These are phyloP conservation scores for Agrochola lychnidis DNA, from an alignment of 2,888 invertebrate genomes.

Conservation along the genomic window DNA sequence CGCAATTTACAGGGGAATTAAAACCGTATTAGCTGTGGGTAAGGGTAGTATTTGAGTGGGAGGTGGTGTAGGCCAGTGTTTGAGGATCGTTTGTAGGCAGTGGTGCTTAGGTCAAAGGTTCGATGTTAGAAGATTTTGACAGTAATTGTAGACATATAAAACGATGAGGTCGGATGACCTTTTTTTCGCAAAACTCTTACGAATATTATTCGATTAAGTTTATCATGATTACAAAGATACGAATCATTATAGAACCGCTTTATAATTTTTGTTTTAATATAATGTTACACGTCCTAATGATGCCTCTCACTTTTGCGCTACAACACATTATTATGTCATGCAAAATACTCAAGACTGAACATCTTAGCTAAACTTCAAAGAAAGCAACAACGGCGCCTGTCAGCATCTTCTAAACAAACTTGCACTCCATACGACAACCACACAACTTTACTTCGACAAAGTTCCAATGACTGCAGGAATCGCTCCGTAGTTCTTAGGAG, in stretches of 20 bases:
- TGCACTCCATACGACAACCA: constrained; percentile 18
- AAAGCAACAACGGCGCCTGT: background rate
- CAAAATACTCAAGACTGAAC: background rate
- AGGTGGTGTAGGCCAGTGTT: constrained; percentile 31
- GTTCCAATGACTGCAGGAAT: constrained; percentile 48
- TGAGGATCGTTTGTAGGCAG: constrained; percentile 43
- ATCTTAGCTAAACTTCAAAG: constrained; percentile 12
- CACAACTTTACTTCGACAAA: constrained; percentile 41
- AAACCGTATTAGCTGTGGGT: constrained; percentile 47
- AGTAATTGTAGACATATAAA: constrained; percentile 46
- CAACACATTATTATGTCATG: background rate
- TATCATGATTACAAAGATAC: background rate
- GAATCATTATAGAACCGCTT: too few relatives aligned
- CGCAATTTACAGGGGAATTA: constrained; percentile 38
- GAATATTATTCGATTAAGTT: background rate
- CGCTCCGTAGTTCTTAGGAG: constrained; percentile 27
- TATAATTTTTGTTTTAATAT: background rate
- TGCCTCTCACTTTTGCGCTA: background rate
- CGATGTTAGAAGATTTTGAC: constrained; percentile 40
- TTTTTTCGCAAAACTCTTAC: too few relatives aligned
- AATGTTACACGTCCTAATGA: background rate
- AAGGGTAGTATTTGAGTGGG: constrained; percentile 39
- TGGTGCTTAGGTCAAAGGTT: constrained; percentile 47
- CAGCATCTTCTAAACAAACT: constrained; percentile 36
- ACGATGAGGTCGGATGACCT: background rate